Evolutionary conservation across 2,888 invertebrate genomes (phyloP).

Genomic region (Sycophila texana): DNA sequence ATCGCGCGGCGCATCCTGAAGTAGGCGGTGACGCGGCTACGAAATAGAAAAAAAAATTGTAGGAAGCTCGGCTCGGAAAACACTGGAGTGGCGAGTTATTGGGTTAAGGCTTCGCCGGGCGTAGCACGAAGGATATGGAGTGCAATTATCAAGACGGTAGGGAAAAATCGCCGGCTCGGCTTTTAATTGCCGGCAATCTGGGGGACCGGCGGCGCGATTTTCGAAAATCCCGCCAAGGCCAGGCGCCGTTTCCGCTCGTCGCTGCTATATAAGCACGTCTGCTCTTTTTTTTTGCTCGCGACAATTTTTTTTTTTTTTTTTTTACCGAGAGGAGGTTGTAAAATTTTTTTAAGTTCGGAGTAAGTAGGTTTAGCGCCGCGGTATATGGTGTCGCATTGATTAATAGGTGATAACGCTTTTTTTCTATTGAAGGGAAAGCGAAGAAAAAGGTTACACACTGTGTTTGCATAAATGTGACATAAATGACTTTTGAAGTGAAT

Average conservation of each 20-base stretch:
- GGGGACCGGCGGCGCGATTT: slow-evolving; percentile 30
- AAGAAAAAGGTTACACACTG: too few species aligned
- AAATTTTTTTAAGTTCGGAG: not conserved
- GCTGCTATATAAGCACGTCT: not conserved
- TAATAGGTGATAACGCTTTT: too few species aligned
- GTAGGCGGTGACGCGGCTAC: too few species aligned
- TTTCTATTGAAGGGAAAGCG: too few species aligned
- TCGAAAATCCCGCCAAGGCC: slow-evolving; percentile 42
- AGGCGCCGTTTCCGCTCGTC: slow-evolving; percentile 39
- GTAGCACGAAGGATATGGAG: not conserved
- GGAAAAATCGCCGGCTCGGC: slow-evolving; percentile 35
- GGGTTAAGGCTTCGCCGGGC: slow-evolving; percentile 33
- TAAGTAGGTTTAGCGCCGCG: too few species aligned
- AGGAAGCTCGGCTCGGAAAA: not conserved
- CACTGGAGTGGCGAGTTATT: slow-evolving; percentile 24
- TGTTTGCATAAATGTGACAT: too few species aligned
- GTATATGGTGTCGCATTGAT: too few species aligned
- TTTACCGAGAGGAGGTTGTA: not conserved
- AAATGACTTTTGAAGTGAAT: too few species aligned
- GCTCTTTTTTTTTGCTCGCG: not conserved
- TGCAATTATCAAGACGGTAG: slow-evolving; percentile 16
- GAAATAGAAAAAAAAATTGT: too few species aligned
- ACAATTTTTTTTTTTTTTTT: slow-evolving; percentile 17
- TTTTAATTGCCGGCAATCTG: slow-evolving; percentile 53
- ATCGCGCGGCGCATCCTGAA: not conserved